Percentiles rank a stretch among this genome's conserved stretches.
phyloP scores from a whole-genome alignment of 2,797 vertebrate genomes.

The Notamacropus eugenii region DNA sequence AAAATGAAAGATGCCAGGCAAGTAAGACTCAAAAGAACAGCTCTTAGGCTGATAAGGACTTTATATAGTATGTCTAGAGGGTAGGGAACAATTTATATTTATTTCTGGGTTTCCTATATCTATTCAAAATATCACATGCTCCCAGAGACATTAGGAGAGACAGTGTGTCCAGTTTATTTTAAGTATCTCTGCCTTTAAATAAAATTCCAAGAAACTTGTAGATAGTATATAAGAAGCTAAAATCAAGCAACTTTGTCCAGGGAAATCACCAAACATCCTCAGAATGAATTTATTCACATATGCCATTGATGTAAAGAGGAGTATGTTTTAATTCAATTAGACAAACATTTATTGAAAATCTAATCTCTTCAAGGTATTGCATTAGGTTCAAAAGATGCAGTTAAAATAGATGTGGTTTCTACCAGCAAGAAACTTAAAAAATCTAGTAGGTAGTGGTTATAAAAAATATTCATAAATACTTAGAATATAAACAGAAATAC shows the following conservation, averaged over 20 bases:
- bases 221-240: background rate
- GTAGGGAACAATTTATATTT: background rate
- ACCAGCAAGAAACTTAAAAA: background rate
- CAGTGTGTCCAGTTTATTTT: slow-evolving; percentile 43
- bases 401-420: background rate
- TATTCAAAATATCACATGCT: slow-evolving; percentile 44
- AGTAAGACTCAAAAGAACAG: background rate
- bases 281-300: background rate
- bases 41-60: background rate
- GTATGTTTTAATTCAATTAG: background rate
- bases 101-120: background rate
- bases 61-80: background rate
- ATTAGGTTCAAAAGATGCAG: background rate
- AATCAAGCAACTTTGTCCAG: background rate
- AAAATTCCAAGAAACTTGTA: slow-evolving; percentile 23
- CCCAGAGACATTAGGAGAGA: slow-evolving; percentile 33
- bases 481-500: background rate
- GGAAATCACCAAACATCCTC: background rate
- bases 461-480: background rate
- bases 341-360: background rate
- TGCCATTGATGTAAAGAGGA: background rate
- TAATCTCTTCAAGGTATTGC: background rate
- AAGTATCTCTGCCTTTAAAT: slow-evolving; percentile 8
- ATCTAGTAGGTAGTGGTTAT: background rate
- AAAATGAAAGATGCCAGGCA: background rate